A percentile compares a stretch with the other conserved stretches of the same genome.
Conservation (phyloP, 2,113 vertebrate species). For the Lates calcarifer region DNA sequence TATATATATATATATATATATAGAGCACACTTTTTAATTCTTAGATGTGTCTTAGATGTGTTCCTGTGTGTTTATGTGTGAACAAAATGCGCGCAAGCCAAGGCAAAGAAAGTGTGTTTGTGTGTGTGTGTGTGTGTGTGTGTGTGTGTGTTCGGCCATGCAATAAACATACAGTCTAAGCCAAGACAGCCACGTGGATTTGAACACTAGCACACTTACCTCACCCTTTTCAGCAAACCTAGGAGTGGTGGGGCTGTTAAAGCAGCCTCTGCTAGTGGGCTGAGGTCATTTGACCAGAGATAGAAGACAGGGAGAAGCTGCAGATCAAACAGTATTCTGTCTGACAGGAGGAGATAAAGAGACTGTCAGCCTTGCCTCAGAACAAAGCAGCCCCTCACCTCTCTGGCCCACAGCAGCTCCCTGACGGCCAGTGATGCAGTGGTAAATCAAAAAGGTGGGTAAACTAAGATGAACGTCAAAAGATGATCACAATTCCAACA, state of each 20-base stretch:
- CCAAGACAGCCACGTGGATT: conserved; percentile 6
- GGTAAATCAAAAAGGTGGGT: conserved; percentile 72
- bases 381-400: conserved; percentile 81
- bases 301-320: conserved; percentile 68
- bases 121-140: conserved; percentile 18
- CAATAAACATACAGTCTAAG: conserved; percentile 23
- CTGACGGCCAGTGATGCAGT: conserved; percentile 65
- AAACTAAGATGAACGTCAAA: conserved; percentile 71
- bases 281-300: conserved; percentile 79
- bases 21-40: background rate
- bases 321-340: conserved; percentile 82
- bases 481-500: conserved; percentile 58
- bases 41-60: conserved; percentile 7
- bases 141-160: conserved; percentile 16
- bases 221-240: conserved; percentile 40
- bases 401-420: conserved; percentile 77
- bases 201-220: conserved; percentile 37
- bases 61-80: conserved; percentile 25
- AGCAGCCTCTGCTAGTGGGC: conserved; percentile 40
- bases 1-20: background rate
- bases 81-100: conserved; percentile 5
- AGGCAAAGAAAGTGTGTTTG: conserved; percentile 12
- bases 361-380: conserved; percentile 75
- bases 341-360: conserved; percentile 83
- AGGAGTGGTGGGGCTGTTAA: conserved; percentile 42